phyloP scores from a whole-genome alignment of 2,888 invertebrate genomes.

The Crocallis elinguaria region DNA sequence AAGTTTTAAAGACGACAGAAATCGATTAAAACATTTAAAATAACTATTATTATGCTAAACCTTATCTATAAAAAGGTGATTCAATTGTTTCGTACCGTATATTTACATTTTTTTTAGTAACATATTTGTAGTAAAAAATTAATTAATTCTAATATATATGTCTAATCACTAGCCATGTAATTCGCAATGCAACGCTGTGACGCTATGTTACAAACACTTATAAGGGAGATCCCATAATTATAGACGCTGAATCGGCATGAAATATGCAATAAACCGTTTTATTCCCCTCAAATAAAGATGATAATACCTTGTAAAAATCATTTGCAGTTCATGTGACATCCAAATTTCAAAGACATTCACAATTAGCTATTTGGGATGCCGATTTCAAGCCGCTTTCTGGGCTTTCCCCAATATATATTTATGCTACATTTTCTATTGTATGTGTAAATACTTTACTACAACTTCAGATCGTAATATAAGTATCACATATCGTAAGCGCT shows the following conservation, averaged over 20 bases:
- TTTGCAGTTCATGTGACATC: too few species aligned
- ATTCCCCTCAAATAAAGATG: too few species aligned
- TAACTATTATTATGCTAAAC: conserved; percentile 23
- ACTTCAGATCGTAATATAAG: not conserved
- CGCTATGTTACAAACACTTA: conserved; percentile 38
- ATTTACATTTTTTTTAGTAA: conserved; percentile 61
- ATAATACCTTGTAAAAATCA: too few species aligned
- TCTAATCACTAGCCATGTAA: conserved; percentile 84
- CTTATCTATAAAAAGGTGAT: conserved; percentile 33
- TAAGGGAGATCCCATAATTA: not conserved
- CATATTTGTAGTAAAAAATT: conserved; percentile 41
- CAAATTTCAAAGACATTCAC: too few species aligned
- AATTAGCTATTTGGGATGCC: too few species aligned
- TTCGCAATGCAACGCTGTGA: conserved; percentile 61
- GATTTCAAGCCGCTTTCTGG: too few species aligned
- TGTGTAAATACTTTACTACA: not conserved
- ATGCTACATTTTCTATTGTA: too few species aligned
- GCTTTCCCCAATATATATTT: too few species aligned
- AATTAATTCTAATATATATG: conserved; percentile 70
- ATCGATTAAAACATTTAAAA: conserved; percentile 17
- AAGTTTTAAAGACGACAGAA: conserved; percentile 24
- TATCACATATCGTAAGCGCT: not conserved
- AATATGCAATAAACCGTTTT: too few species aligned
- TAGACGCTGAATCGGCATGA: not conserved
- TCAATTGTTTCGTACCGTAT: conserved; percentile 36